Evolutionary conservation across 2,888 invertebrate genomes (phyloP), one percentile per base, ranked within the genome.

Genomic region (Iselma pallidipennis): DNA sequence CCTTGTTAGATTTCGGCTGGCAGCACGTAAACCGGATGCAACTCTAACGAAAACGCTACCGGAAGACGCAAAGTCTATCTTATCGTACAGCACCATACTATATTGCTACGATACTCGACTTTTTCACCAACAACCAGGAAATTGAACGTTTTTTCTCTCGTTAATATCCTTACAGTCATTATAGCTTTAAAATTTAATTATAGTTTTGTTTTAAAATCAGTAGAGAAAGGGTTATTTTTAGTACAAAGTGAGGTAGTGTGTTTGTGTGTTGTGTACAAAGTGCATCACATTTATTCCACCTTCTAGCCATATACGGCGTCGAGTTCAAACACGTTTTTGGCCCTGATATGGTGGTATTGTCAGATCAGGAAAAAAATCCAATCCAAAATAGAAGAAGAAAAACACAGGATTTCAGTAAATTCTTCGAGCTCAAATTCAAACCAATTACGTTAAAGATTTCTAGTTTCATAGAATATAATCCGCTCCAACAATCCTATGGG

Each of bases 21-120:
- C 45, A 58, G 50, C 62, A 58, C 58, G 62, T 62, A 55, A 62
- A 55, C 62, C 62, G 62, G 62, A 62, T 58, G 62, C 58, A 55
- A 62, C 23, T 49, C 55, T 57, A 58, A 55, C 55, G 62, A 62
- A 62, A 62, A 51, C 52, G 55, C 50, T 54, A 54, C 62, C 57
- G 62, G 62, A 62, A 62, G 57, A 55, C 28, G 21, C 21, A 16
- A 16, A 31, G 54, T 49, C 50, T 61, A 62, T 62, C 62, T 62
- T 62, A 62, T 58, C 62, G 10, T 9, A 29, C 29, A n/a, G n/a
- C n/a, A n/a, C n/a, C n/a, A n/a, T n/a, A n/a, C n/a, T n/a, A n/a
- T n/a, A n/a, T n/a, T n/a, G n/a, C n/a, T n/a, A 29, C 10, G 29
- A 4, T 10, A 29, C 29, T 29, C 10, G 6, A 29, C 7, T 9